A percentile compares a stretch with the other conserved stretches of the same genome.
phyloP scores from a whole-genome alignment of 2,797 vertebrate genomes.

The Vultur gryphus region DNA sequence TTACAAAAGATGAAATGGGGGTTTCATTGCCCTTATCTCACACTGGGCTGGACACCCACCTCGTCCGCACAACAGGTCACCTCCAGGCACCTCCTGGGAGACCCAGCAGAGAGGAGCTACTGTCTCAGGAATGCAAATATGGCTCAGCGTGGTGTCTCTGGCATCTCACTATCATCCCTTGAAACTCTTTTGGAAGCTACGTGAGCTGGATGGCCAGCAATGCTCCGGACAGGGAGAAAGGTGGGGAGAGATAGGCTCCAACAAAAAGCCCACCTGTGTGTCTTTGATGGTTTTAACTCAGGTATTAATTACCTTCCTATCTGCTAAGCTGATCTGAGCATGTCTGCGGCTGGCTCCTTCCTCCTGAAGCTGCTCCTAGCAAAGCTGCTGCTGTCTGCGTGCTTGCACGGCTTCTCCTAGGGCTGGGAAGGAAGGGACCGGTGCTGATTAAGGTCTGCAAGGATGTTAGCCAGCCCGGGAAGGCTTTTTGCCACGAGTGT shows the following conservation, averaged over 20 bases:
- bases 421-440: fast-evolving
- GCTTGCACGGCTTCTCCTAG: fast-evolving
- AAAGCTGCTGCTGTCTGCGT: background rate
- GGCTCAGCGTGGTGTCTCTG: background rate
- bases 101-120: background rate
- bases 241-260: background rate
- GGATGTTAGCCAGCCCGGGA: background rate
- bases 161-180: background rate
- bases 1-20: background rate
- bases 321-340: background rate
- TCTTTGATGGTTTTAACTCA: background rate
- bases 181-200: background rate
- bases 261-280: background rate
- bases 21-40: background rate
- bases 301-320: background rate
- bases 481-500: background rate
- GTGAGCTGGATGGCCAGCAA: background rate
- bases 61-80: background rate
- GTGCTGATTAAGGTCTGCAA: background rate
- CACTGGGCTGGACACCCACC: fast-evolving
- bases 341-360: background rate
- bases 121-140: background rate
- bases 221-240: background rate
- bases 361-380: background rate
- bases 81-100: background rate